A percentile compares a stretch with the other conserved stretches of the same genome.
These are phyloP conservation scores for Erinaceus europaeus DNA, from an alignment of 2,113 vertebrate genomes.

Conservation along the genomic window DNA sequence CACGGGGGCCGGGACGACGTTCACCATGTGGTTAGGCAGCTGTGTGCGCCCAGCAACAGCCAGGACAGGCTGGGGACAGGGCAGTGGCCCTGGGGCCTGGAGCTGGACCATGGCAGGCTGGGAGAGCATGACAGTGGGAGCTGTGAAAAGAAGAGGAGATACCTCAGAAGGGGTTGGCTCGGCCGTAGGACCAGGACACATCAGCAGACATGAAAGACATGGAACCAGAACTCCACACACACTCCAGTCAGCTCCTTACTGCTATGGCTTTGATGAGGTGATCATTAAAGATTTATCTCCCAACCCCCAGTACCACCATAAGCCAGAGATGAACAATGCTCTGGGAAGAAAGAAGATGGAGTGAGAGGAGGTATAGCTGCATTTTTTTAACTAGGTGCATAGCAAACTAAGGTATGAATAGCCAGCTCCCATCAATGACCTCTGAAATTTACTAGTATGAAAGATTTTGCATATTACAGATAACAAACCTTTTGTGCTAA, in stretches of 20 bases:
- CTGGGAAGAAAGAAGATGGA: too few relatives aligned
- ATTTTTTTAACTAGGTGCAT: neutral
- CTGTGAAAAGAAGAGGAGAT: constrained; percentile 73
- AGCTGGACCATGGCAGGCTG: constrained; percentile 89
- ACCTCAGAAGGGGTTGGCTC: neutral
- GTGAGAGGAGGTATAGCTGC: too few relatives aligned
- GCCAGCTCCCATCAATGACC: neutral
- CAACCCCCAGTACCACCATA: too few relatives aligned
- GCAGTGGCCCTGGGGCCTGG: constrained; percentile 82
- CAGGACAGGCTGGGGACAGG: constrained; percentile 79
- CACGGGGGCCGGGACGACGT: constrained; percentile 74
- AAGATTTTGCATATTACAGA: constrained; percentile 24
- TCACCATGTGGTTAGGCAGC: constrained; percentile 81
- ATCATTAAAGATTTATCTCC: too few relatives aligned
- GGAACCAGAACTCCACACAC: too few relatives aligned
- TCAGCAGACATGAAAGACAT: too few relatives aligned
- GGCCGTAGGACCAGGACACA: too few relatives aligned
- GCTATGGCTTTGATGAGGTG: too few relatives aligned
- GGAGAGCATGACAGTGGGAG: constrained; percentile 85
- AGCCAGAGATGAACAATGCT: too few relatives aligned
- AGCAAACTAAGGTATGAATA: neutral
- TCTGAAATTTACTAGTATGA: neutral
- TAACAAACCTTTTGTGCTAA: neutral
- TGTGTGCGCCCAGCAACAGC: constrained; percentile 79
- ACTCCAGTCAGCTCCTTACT: too few relatives aligned